These are phyloP conservation scores for Digitonthophagus gazella DNA, from an alignment of 2,888 invertebrate species.

Conservation along the genomic window DNA sequence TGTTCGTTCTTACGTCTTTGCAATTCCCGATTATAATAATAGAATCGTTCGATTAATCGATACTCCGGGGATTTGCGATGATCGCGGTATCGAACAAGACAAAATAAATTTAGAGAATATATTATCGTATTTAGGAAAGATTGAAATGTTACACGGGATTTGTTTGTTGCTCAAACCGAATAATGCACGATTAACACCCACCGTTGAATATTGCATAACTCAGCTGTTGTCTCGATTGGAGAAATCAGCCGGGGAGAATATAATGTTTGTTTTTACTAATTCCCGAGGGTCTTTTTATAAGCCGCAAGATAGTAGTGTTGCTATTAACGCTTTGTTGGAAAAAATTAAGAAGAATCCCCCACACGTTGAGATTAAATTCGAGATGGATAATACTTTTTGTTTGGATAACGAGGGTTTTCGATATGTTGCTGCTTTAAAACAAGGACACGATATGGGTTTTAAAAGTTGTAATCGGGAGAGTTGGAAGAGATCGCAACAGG, in stretches of 20 bases:
- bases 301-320: conserved; percentile 40
- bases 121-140: conserved; percentile 40
- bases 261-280: conserved; percentile 45
- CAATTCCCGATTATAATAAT: conserved; percentile 26
- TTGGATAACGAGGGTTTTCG: conserved; percentile 46
- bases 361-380: conserved; percentile 36
- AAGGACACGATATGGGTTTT: conserved; percentile 30
- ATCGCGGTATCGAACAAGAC: conserved; percentile 34
- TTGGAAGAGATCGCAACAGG: conserved; percentile 35
- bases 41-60: conserved; percentile 42
- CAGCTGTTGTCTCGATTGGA: conserved; percentile 44
- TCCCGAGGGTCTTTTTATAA: conserved; percentile 39
- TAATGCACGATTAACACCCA: conserved; percentile 38
- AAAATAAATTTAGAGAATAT: conserved; percentile 34
- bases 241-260: conserved; percentile 42
- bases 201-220: conserved; percentile 43
- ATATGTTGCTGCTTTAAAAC: conserved; percentile 40
- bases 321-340: conserved; percentile 36
- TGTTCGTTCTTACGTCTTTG: conserved; percentile 65
- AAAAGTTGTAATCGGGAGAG: conserved; percentile 33
- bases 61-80: conserved; percentile 43
- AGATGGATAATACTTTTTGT: conserved; percentile 42
- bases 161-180: conserved; percentile 43
- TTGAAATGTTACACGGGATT: conserved; percentile 43
- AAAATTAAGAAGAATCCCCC: conserved; percentile 40